Conservation (phyloP, 2,888 invertebrate species). For the Helicoverpa assulta region DNA sequence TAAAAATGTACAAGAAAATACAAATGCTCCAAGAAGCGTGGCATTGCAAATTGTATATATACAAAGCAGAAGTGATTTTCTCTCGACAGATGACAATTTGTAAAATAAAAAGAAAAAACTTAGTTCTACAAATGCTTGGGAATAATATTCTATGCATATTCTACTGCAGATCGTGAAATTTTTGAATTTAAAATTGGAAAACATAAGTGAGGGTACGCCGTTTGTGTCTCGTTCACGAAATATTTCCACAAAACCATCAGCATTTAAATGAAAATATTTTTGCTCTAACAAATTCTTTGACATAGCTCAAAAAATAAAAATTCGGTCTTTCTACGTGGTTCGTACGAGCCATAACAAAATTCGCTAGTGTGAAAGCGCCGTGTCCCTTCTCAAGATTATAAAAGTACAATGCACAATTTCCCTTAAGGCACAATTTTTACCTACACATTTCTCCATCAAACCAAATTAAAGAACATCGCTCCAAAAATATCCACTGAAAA, state of each 20-base stretch:
- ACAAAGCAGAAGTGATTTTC: constrained; percentile 41
- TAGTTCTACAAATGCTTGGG: constrained; percentile 5
- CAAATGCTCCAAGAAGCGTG: constrained; percentile 23
- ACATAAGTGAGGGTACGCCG: not conserved
- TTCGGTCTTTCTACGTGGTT: too few species aligned
- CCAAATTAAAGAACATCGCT: too few species aligned
- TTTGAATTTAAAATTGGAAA: constrained; percentile 1
- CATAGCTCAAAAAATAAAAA: too few species aligned
- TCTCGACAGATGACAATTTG: constrained; percentile 35
- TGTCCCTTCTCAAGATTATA: too few species aligned
- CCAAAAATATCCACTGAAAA: too few species aligned
- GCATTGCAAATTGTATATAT: constrained; percentile 37
- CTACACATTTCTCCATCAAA: too few species aligned
- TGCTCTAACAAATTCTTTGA: too few species aligned
- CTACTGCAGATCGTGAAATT: not conserved
- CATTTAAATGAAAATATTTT: not conserved
- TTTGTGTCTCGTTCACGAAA: not conserved
- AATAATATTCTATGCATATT: constrained; percentile 16
- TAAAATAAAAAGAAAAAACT: constrained; percentile 25
- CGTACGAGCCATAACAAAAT: too few species aligned
- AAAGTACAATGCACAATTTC: too few species aligned
- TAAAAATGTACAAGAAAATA: constrained; percentile 37
- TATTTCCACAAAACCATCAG: not conserved
- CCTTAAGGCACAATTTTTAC: too few species aligned
- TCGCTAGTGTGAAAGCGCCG: too few species aligned